Evolutionary conservation across 2,888 invertebrate genomes (phyloP).

Genomic region (Pasiphila rectangulata): DNA sequence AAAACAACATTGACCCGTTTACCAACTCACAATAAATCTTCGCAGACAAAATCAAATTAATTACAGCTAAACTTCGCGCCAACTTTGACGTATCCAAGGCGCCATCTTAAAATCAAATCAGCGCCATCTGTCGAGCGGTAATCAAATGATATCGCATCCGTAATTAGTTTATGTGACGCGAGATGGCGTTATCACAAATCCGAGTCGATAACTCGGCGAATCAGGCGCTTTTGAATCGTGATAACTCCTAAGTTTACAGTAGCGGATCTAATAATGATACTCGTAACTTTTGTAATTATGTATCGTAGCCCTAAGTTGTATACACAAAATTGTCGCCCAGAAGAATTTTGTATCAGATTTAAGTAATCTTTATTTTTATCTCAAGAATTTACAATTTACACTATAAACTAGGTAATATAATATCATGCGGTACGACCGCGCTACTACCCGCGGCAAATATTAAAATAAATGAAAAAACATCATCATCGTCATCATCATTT

Average conservation of each 20-base stretch:
- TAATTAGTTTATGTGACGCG: slow-evolving; percentile 67
- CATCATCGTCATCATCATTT: too few relatives aligned
- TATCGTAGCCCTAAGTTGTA: too few relatives aligned
- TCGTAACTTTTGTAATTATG: too few relatives aligned
- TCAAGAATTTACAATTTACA: too few relatives aligned
- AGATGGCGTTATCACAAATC: slow-evolving; percentile 50
- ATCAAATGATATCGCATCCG: slow-evolving; percentile 71
- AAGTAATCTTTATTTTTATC: too few relatives aligned
- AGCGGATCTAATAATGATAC: too few relatives aligned
- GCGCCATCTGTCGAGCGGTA: slow-evolving; percentile 65
- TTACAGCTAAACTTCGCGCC: slow-evolving; percentile 57
- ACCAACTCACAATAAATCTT: slow-evolving; percentile 64
- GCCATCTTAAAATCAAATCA: slow-evolving; percentile 61
- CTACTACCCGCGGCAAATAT: too few relatives aligned
- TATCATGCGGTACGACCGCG: too few relatives aligned
- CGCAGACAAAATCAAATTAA: slow-evolving; percentile 68
- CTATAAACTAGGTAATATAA: too few relatives aligned
- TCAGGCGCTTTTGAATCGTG: slow-evolving; percentile 12
- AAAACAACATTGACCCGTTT: slow-evolving; percentile 53
- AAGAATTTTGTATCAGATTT: too few relatives aligned
- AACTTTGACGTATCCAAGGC: slow-evolving; percentile 42
- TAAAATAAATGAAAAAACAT: too few relatives aligned
- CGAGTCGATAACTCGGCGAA: slow-evolving; percentile 29
- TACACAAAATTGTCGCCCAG: too few relatives aligned
- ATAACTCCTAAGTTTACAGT: slow-evolving; percentile 3